These are phyloP conservation scores for Coptodon bakossiorum DNA, from an alignment of 2,113 vertebrate genomes.

Conservation along the genomic window DNA sequence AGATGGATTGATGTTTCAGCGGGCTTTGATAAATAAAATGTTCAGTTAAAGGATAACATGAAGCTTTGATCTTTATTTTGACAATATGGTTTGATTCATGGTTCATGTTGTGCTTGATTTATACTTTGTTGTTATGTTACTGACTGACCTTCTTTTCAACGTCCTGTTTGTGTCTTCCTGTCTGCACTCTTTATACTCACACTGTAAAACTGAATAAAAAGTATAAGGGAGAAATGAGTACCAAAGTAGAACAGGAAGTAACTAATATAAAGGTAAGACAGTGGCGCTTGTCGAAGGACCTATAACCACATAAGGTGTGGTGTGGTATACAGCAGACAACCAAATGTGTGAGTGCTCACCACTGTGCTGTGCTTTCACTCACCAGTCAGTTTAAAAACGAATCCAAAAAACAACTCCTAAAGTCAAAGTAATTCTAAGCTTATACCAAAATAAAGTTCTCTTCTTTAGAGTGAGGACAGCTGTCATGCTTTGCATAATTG, in stretches of 20 bases:
- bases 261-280: neutral
- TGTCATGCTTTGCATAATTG: neutral
- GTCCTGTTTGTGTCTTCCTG: neutral
- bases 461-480: neutral
- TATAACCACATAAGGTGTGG: neutral
- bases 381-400: neutral
- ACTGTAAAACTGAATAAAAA: neutral
- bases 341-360: neutral
- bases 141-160: too few species aligned
- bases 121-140: neutral
- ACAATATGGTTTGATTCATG: neutral
- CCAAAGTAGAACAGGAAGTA: neutral
- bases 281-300: neutral
- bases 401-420: neutral
- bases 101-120: neutral
- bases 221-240: neutral
- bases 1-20: neutral
- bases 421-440: neutral
- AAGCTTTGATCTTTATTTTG: neutral
- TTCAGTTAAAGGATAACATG: neutral
- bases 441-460: neutral
- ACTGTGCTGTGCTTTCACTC: neutral
- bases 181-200: neutral
- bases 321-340: neutral
- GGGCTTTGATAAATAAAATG: neutral